Percentiles rank a stretch among this genome's conserved stretches.
Evolutionary conservation across 2,888 invertebrate genomes (phyloP).

Genomic region (Anthoptus insignis): DNA sequence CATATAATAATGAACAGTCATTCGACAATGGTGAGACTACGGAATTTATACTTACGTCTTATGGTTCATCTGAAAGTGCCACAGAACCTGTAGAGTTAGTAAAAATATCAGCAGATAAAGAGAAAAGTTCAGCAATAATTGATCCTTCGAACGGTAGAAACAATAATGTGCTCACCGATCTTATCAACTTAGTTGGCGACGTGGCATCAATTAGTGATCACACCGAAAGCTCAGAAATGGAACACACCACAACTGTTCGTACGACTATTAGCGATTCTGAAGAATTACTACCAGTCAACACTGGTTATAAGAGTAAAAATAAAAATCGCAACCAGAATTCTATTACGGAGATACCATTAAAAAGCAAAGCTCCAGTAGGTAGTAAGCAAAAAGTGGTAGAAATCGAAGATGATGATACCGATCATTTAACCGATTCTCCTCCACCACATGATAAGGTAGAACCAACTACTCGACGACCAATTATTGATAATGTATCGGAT

Average conservation of each 20-base stretch:
- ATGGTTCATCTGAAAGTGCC: constrained; percentile 70
- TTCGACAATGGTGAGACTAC: constrained; percentile 75
- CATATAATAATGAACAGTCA: constrained; percentile 56
- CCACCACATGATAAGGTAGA: constrained; percentile 75
- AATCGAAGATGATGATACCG: constrained; percentile 75
- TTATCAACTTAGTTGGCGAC: constrained; percentile 79
- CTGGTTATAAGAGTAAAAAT: constrained; percentile 80
- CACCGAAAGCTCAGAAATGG: constrained; percentile 57
- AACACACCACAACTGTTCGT: constrained; percentile 51
- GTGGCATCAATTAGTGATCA: constrained; percentile 79
- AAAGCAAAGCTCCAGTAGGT: constrained; percentile 63
- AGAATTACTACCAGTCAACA: constrained; percentile 77
- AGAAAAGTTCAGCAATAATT: constrained; percentile 68
- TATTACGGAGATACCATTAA: constrained; percentile 74
- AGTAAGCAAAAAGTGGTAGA: constrained; percentile 70
- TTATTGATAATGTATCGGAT: constrained; percentile 79
- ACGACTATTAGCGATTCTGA: constrained; percentile 74
- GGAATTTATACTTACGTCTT: constrained; percentile 69
- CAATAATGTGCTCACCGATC: constrained; percentile 69
- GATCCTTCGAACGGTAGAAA: constrained; percentile 61
- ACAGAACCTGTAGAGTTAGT: constrained; percentile 75
- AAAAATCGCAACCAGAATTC: constrained; percentile 78
- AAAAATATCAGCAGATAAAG: constrained; percentile 66
- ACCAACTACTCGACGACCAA: constrained; percentile 74
- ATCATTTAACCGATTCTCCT: constrained; percentile 70